phyloP scores from a whole-genome alignment of 2,797 vertebrate genomes.

The Hephaestus fuliginosus region DNA sequence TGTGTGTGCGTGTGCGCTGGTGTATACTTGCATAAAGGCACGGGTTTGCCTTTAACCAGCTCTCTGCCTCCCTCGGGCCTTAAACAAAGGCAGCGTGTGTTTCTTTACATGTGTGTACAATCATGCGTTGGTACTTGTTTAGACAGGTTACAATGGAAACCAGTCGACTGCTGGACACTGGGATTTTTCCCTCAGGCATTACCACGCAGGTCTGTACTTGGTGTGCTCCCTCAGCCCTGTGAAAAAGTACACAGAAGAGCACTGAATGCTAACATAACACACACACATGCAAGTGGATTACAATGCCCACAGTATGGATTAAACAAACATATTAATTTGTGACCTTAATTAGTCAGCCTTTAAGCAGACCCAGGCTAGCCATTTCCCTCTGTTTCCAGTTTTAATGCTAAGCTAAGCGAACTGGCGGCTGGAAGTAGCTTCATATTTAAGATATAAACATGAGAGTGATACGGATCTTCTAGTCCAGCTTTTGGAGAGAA shows the following conservation, averaged over 20 bases:
- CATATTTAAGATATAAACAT: neutral
- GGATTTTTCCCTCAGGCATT: neutral
- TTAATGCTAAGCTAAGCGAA: constrained; percentile 1
- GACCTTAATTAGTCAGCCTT: neutral
- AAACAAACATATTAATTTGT: neutral
- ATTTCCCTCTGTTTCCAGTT: neutral
- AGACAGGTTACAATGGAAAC: constrained; percentile 10
- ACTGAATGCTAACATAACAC: neutral
- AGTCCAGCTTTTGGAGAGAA: neutral
- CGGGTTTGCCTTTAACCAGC: constrained; percentile 22
- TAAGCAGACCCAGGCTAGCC: neutral
- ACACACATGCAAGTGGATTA: neutral
- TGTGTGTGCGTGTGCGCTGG: neutral
- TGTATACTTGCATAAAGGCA: constrained; percentile 17
- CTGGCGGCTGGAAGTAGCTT: neutral
- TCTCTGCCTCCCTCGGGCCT: neutral
- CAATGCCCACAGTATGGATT: neutral
- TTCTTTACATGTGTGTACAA: neutral
- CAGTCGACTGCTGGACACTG: constrained; percentile 21
- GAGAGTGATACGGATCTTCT: neutral
- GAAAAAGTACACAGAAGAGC: no score
- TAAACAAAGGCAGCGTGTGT: constrained; percentile 1
- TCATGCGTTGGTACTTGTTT: constrained; percentile 19
- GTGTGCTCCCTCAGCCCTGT: neutral
- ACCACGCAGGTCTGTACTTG: constrained; percentile 9